phyloP scores from a whole-genome alignment of 2,113 vertebrate species.

The Melanerpes aurifrons region DNA sequence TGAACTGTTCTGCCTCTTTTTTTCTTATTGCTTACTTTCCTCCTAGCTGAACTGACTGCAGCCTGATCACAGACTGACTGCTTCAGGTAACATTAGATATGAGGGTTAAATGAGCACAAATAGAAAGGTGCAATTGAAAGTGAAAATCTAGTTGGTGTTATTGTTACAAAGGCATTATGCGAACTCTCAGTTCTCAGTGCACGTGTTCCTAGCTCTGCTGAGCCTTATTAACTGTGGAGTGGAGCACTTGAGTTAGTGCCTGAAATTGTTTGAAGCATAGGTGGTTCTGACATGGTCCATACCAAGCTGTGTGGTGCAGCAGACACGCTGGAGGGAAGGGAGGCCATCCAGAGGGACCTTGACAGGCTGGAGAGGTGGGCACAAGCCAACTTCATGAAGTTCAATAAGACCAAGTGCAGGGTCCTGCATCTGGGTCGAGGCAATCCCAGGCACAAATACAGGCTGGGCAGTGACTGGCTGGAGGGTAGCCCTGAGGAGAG shows the following conservation, averaged over 20 bases:
- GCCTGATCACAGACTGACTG: not conserved
- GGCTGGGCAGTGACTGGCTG: too few relatives aligned
- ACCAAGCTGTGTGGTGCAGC: too few relatives aligned
- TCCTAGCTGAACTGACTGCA: not conserved
- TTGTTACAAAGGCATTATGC: not conserved
- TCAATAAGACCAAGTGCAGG: too few relatives aligned
- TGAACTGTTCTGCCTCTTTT: not conserved
- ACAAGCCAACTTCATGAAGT: too few relatives aligned
- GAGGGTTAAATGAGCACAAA: conserved; percentile 1
- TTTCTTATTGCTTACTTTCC: not conserved
- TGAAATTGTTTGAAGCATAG: not conserved
- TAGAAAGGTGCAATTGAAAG: not conserved
- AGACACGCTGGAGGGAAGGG: too few relatives aligned
- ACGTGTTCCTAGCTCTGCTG: not conserved
- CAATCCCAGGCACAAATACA: too few relatives aligned
- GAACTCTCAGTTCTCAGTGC: not conserved
- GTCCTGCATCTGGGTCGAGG: too few relatives aligned
- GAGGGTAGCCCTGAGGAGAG: too few relatives aligned
- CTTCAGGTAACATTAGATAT: not conserved
- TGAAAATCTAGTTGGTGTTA: conserved; percentile 33
- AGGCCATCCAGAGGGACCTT: too few relatives aligned
- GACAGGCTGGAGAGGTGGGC: too few relatives aligned
- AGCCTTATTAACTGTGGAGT: not conserved
- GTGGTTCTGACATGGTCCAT: not conserved
- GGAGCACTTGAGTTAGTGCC: not conserved